Conservation (phyloP, 1,140 invertebrate species). For the Homarus americanus region DNA sequence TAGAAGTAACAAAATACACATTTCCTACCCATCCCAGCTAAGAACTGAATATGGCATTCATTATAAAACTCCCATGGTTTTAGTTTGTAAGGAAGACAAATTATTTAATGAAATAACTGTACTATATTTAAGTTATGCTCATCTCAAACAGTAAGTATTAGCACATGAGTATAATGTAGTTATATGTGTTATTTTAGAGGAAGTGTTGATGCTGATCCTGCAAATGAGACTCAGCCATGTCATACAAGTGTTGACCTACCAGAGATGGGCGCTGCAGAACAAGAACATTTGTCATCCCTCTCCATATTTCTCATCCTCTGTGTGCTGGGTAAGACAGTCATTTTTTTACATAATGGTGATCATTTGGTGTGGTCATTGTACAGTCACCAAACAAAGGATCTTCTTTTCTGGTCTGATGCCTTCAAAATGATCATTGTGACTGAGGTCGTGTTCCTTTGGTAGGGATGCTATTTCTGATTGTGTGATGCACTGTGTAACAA, state of each 20-base stretch:
- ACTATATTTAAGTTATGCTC: background rate
- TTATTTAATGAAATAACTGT: background rate
- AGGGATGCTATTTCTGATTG: no score
- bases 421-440: no score
- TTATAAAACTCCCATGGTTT: no score
- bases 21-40: no score
- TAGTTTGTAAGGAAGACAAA: background rate
- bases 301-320: conserved; percentile 97
- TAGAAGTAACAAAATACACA: no score
- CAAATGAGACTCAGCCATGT: conserved; percentile 61
- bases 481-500: no score
- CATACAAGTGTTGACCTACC: conserved; percentile 81
- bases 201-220: conserved; percentile 37
- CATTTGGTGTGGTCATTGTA: no score
- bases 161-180: background rate
- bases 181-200: conserved; percentile 22
- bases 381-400: no score
- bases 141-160: no score
- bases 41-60: no score
- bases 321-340: conserved; percentile 83
- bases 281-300: conserved; percentile 97
- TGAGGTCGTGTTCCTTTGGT: no score
- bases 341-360: background rate
- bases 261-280: conserved; percentile 92
- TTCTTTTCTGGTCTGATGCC: no score